Percentiles rank a stretch among this genome's conserved stretches.
Evolutionary conservation across 1,140 invertebrate genomes (phyloP).

Genomic region (Eumaeus atala): DNA sequence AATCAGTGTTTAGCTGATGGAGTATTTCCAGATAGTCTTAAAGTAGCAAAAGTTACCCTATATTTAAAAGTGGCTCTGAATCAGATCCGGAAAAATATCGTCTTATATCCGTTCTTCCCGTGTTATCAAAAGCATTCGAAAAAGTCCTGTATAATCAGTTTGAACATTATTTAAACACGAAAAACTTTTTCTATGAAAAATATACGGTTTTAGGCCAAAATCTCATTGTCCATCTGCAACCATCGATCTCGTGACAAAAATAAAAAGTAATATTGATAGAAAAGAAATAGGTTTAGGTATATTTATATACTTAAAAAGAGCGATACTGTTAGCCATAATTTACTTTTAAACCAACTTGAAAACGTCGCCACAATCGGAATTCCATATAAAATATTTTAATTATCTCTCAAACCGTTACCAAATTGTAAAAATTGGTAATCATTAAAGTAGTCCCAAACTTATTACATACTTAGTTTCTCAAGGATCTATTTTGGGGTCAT

Average conservation of each 20-base stretch:
- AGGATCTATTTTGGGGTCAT: constrained; percentile 24
- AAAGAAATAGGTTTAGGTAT: constrained; percentile 22
- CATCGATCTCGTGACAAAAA: constrained; percentile 25
- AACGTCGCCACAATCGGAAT: constrained; percentile 1
- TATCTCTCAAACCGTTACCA: constrained; percentile 28
- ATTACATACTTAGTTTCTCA: constrained; percentile 20
- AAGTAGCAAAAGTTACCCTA: constrained; percentile 29
- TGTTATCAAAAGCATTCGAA: constrained; percentile 28
- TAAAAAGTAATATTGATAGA: constrained; percentile 24
- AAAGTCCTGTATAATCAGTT: constrained; percentile 21
- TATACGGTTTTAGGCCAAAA: constrained; percentile 28
- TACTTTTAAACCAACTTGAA: constrained; percentile 18
- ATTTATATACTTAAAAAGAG: constrained; percentile 23
- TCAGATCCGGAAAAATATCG: constrained; percentile 26
- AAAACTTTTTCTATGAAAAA: constrained; percentile 21
- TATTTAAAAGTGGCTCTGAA: constrained; percentile 19
- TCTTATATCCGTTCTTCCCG: constrained; percentile 25
- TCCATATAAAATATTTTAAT: constrained; percentile 6
- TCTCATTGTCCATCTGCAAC: constrained; percentile 23
- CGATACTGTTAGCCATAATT: constrained; percentile 21
- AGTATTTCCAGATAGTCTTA: constrained; percentile 26
- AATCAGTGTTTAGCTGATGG: constrained; percentile 24
- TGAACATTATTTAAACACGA: constrained; percentile 16
- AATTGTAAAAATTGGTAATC: constrained; percentile 24
- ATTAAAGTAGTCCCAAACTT: constrained; percentile 14